Base-by-base conservation (phyloP, 2,888 invertebrate genomes). In the Drosophila mettleri region DNA sequence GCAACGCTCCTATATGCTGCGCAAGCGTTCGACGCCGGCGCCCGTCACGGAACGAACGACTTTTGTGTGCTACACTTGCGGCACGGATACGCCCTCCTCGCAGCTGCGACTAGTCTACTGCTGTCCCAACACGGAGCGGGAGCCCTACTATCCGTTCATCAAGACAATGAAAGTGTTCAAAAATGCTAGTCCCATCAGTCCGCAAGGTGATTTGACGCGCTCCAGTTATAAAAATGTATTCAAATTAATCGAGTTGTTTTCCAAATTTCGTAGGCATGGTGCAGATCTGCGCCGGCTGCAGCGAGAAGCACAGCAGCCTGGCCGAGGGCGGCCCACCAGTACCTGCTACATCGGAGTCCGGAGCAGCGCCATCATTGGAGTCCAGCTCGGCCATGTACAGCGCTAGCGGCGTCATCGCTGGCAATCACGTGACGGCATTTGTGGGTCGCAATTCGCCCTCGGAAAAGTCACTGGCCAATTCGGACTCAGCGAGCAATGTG, bases 1-100 rank as follows among this genome's bases (percentile, higher is more conserved):
- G 85, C 97, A 97, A 90, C 94, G 97, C 41, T 95, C 95, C 86
- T 97, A 97, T 93, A 94, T 95, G 34, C 93, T 97, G 57, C 94
- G 97, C 69, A 96, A 97, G 90, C 94, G 96, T 43, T 95, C 95
- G 60, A 94, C 95, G 29, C 93, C 94, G 9, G 93, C 93, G 20
- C 31, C 48, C 12, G 31, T 12, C 22, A 93, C 94, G 9, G 89
- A 91, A 60, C 95, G 95, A 84, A 94, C 95, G 49, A 95, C 95
- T 54, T 97, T 97, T 92, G 95, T 97, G 48, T 98, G 98, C 93
- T 98, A 97, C 93, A 97, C 97, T 61, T 98, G 98, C 93, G 96
- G 97, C 43, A 94, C 95, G 80, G 95, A 96, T 90, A 96, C 96
- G 90, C 95, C 96, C 65, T 95, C 96, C 66, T 95, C 96, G 78